A percentile compares a stretch with the other conserved stretches of the same genome.
These are phyloP conservation scores for Drosophila gunungcola DNA, from an alignment of 1,140 invertebrate species.

Conservation along the genomic window DNA sequence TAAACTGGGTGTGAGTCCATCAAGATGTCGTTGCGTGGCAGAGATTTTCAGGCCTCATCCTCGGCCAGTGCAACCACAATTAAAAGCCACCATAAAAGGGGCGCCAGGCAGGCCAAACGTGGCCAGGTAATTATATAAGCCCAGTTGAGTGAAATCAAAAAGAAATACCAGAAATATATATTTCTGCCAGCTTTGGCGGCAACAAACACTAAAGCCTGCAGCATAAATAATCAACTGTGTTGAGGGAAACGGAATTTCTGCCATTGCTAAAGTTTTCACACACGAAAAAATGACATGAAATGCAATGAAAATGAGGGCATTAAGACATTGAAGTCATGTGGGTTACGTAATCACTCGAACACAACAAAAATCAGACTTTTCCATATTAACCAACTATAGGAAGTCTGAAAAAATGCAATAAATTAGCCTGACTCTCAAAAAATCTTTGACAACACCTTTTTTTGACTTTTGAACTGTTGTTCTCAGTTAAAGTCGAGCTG, in stretches of 20 bases:
- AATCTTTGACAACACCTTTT: background rate
- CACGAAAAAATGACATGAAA: constrained; percentile 50
- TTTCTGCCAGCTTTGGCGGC: constrained; percentile 26
- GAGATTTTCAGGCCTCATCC: constrained; percentile 15
- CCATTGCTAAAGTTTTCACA: constrained; percentile 46
- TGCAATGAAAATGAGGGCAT: constrained; percentile 59
- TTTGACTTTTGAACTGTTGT: background rate
- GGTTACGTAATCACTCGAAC: constrained; percentile 35
- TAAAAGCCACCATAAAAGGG: constrained; percentile 44
- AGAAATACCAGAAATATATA: constrained; percentile 40
- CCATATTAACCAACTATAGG: background rate
- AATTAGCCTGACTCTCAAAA: background rate
- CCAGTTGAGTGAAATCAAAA: constrained; percentile 46
- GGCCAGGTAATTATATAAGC: constrained; percentile 47
- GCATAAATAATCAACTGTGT: constrained; percentile 41
- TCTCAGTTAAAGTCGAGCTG: background rate
- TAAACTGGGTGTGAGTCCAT: constrained; percentile 34
- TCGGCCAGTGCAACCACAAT: constrained; percentile 23
- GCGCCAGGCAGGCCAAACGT: constrained; percentile 17
- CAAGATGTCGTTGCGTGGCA: constrained; percentile 10
- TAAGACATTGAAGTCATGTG: constrained; percentile 36
- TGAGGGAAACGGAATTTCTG: constrained; percentile 27
- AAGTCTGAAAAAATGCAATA: constrained; percentile 15
- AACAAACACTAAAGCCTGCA: constrained; percentile 31
- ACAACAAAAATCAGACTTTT: constrained; percentile 7